These are phyloP conservation scores for Ivindomyrus marchei DNA, from an alignment of 2,113 vertebrate genomes.

Conservation along the genomic window DNA sequence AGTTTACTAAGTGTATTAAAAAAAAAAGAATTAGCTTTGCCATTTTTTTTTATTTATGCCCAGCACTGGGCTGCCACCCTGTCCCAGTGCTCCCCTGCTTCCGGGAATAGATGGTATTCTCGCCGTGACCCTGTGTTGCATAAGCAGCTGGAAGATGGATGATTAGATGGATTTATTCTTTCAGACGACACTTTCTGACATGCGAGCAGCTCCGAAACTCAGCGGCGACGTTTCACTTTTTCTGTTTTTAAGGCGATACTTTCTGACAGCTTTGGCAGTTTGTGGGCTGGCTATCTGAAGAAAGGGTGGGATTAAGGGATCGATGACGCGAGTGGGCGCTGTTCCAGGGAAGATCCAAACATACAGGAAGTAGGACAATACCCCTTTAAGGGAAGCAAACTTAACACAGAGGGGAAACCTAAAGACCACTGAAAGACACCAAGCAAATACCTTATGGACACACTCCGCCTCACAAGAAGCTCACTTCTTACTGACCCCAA, in stretches of 20 bases:
- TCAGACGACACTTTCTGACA: not conserved
- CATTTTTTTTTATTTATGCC: not conserved
- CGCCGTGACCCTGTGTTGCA: not conserved
- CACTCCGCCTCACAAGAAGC: not conserved
- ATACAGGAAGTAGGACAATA: not conserved
- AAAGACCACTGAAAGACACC: not conserved
- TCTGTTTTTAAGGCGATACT: not conserved
- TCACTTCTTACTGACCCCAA: not conserved
- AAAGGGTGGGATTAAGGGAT: not conserved
- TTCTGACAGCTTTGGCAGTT: not conserved
- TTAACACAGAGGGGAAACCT: not conserved
- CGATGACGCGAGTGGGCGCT: not conserved
- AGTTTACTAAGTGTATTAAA: not conserved
- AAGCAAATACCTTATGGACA: not conserved
- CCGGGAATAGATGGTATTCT: not conserved
- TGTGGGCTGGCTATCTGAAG: not conserved
- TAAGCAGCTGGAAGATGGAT: not conserved
- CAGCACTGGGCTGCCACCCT: not conserved
- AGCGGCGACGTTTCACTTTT: not conserved
- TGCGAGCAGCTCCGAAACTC: not conserved
- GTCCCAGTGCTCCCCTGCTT: not conserved
- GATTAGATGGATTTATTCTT: not conserved
- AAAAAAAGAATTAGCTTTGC: not conserved
- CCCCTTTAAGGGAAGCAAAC: not conserved
- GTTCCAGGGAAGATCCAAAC: not conserved